Conservation (phyloP, 1,140 invertebrate genomes). For the Protaetia brevitarsis region DNA sequence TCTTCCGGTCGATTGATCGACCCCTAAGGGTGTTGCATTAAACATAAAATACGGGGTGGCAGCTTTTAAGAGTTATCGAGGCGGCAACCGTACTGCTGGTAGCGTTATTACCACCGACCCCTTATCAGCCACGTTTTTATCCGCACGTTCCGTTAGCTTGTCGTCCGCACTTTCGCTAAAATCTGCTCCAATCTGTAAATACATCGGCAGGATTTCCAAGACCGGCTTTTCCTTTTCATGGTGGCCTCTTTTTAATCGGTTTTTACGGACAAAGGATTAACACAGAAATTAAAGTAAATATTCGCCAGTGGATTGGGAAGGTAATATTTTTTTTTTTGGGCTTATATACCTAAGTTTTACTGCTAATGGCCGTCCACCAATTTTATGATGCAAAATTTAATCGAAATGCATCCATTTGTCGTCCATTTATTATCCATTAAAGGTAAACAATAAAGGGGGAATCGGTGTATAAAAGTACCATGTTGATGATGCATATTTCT, state of each 20-base stretch:
- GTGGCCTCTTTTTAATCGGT: neutral
- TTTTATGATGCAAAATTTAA: neutral
- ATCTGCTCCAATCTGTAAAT: neutral
- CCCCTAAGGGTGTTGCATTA: conserved; percentile 40
- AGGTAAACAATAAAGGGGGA: conserved; percentile 5
- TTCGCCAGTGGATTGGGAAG: neutral
- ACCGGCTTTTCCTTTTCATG: neutral
- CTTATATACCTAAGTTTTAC: neutral
- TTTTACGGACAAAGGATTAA: neutral
- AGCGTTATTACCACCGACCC: neutral
- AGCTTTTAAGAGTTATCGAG: conserved; percentile 41
- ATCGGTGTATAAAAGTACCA: neutral
- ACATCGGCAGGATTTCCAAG: neutral
- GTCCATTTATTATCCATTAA: conserved; percentile 9
- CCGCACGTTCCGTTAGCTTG: neutral
- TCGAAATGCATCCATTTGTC: conserved; percentile 9
- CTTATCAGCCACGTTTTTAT: conserved; percentile 10
- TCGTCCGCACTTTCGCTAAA: neutral
- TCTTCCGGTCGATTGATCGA: conserved; percentile 36
- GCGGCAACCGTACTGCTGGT: conserved; percentile 33
- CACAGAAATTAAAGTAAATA: neutral
- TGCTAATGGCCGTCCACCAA: neutral
- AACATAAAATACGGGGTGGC: conserved; percentile 44
- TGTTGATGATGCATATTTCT: conserved; percentile 2
- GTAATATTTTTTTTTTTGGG: neutral